phyloP scores from a whole-genome alignment of 2,888 invertebrate species.

The Sesia apiformis region DNA sequence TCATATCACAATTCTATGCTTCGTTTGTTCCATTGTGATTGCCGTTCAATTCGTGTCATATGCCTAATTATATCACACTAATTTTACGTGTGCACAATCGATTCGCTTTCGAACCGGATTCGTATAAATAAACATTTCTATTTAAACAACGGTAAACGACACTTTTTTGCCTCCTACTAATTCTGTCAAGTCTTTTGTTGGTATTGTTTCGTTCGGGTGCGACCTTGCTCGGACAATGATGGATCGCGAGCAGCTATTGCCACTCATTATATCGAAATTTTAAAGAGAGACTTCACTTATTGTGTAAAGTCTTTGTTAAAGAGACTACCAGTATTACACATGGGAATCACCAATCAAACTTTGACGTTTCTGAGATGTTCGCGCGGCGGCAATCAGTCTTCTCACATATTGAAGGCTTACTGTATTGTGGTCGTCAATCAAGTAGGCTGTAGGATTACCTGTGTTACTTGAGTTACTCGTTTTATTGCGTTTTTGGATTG shows the following conservation, averaged over 20 bases:
- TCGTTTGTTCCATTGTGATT: constrained; percentile 67
- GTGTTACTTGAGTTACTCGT: constrained; percentile 2
- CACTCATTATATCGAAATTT: constrained; percentile 21
- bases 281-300: constrained; percentile 22
- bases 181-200: constrained; percentile 26
- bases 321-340: constrained; percentile 70
- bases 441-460: constrained; percentile 7
- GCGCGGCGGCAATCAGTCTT: constrained; percentile 52
- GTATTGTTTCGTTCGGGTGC: constrained; percentile 37
- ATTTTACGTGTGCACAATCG: constrained; percentile 55
- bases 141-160: constrained; percentile 10
- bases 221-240: constrained; percentile 55
- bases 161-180: constrained; percentile 14
- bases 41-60: constrained; percentile 67
- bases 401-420: constrained; percentile 12
- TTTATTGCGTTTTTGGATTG: constrained; percentile 35
- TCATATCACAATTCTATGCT: constrained; percentile 66
- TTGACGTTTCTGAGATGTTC: constrained; percentile 61
- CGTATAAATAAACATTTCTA: background rate
- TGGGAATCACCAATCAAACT: constrained; percentile 70
- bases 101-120: constrained; percentile 25
- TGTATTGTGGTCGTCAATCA: constrained; percentile 57
- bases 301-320: constrained; percentile 7
- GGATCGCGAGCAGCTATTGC: constrained; percentile 32
- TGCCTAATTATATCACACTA: constrained; percentile 65